These are phyloP conservation scores for Drosophila prolongata DNA, from an alignment of 2,888 invertebrate genomes.

Conservation along the genomic window DNA sequence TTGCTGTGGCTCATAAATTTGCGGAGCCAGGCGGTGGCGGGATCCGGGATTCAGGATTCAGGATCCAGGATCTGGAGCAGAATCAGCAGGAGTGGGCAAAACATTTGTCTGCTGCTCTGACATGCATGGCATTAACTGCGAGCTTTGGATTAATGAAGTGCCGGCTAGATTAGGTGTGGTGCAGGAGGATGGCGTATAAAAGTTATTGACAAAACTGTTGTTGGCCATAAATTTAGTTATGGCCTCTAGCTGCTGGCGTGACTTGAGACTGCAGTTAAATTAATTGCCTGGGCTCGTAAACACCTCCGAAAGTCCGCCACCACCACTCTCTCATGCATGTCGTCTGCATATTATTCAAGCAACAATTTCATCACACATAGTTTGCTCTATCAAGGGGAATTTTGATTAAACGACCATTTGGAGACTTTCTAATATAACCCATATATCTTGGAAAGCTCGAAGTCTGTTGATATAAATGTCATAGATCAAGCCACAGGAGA, in stretches of 20 bases:
- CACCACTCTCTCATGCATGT: constrained; percentile 51
- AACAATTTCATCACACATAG: constrained; percentile 19
- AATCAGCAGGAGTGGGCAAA: constrained; percentile 27
- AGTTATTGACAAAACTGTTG: constrained; percentile 79
- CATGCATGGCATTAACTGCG: constrained; percentile 77
- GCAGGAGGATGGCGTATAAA: constrained; percentile 39
- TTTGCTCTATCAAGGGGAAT: constrained; percentile 2
- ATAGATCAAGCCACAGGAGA: neutral
- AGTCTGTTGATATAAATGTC: too few species aligned
- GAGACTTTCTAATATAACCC: neutral
- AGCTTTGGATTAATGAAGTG: constrained; percentile 78
- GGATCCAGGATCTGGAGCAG: neutral
- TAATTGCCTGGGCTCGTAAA: constrained; percentile 73
- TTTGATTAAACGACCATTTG: neutral
- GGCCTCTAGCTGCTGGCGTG: constrained; percentile 57
- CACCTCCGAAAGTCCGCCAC: constrained; percentile 50
- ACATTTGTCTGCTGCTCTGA: constrained; percentile 75
- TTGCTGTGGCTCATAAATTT: constrained; percentile 73
- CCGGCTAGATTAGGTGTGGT: constrained; percentile 71
- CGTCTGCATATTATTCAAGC: constrained; percentile 45
- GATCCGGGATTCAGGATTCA: neutral
- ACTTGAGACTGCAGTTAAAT: constrained; percentile 69
- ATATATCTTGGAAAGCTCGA: too few species aligned
- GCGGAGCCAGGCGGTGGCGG: constrained; percentile 31
- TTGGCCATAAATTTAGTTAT: constrained; percentile 76